phyloP scores from a whole-genome alignment of 2,888 invertebrate species.

The Andrena hattorfiana region DNA sequence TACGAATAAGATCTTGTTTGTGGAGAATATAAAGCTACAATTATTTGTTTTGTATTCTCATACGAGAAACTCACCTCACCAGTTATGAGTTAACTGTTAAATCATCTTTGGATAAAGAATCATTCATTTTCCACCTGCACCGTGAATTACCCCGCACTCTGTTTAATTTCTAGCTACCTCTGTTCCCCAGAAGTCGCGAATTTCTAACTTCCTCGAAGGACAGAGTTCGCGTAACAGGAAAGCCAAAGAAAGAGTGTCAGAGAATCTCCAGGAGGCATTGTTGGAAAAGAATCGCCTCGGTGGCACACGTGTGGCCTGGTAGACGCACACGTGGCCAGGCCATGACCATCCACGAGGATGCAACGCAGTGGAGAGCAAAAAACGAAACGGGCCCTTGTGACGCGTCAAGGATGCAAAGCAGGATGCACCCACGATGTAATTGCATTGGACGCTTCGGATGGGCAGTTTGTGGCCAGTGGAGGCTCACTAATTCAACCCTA shows the following conservation, averaged over 20 bases:
- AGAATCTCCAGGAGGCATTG: constrained; percentile 25
- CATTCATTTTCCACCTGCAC: too few relatives aligned
- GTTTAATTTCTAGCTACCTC: neutral
- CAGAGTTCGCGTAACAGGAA: too few relatives aligned
- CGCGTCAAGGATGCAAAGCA: constrained; percentile 63
- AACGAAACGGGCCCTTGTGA: constrained; percentile 19
- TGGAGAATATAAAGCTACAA: too few relatives aligned
- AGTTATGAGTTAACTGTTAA: too few relatives aligned
- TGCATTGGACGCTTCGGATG: constrained; percentile 8
- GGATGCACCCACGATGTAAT: constrained; percentile 48
- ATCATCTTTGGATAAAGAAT: too few relatives aligned
- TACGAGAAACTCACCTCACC: too few relatives aligned
- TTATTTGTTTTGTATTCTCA: too few relatives aligned
- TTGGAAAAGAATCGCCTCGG: constrained; percentile 1
- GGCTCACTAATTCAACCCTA: neutral
- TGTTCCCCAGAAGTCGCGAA: neutral
- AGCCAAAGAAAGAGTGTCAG: neutral
- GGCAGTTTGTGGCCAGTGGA: constrained; percentile 16
- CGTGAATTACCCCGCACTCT: too few relatives aligned
- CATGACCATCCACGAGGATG: constrained; percentile 16
- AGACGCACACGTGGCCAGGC: constrained; percentile 51
- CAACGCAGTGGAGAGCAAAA: constrained; percentile 23
- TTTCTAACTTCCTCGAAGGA: neutral
- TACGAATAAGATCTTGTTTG: too few relatives aligned
- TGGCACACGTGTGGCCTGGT: constrained; percentile 43